Evolutionary conservation across 2,797 vertebrate species (phyloP).

Genomic region (Enteromius viviparus): DNA sequence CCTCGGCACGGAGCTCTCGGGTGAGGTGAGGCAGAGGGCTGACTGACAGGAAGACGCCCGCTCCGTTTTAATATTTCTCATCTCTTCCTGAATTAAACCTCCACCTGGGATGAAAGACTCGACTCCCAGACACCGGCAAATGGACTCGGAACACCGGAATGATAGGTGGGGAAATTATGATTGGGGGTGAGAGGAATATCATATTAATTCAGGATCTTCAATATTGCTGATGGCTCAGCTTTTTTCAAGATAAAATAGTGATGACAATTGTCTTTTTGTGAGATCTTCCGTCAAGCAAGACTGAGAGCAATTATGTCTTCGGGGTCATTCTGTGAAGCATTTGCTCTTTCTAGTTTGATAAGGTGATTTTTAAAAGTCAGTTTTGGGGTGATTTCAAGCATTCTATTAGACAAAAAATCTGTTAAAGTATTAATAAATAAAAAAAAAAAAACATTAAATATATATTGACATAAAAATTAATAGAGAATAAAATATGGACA

Average conservation of each 20-base stretch:
- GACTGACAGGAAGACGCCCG: slow-evolving; percentile 87
- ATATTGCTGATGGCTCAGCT: slow-evolving; percentile 76
- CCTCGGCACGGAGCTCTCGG: slow-evolving; percentile 63
- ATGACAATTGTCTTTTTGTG: slow-evolving; percentile 78
- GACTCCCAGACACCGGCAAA: slow-evolving; percentile 68
- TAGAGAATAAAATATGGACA: too few relatives aligned
- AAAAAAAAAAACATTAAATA: background rate
- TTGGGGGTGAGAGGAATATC: slow-evolving; percentile 71
- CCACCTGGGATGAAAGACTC: slow-evolving; percentile 84
- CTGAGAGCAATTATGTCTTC: slow-evolving; percentile 64
- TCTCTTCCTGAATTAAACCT: slow-evolving; percentile 87
- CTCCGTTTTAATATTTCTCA: slow-evolving; percentile 84
- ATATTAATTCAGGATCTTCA: slow-evolving; percentile 74
- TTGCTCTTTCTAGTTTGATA: background rate
- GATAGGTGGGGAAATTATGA: slow-evolving; percentile 74
- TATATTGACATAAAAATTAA: background rate
- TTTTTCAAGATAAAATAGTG: slow-evolving; percentile 79
- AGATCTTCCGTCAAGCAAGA: slow-evolving; percentile 69
- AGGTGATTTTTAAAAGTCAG: background rate
- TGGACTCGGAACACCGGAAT: slow-evolving; percentile 68
- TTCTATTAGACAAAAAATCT: background rate
- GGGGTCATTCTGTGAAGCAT: slow-evolving; percentile 15
- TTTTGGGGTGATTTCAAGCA: background rate
- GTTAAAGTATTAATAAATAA: background rate
- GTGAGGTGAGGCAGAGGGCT: slow-evolving; percentile 70